Evolutionary conservation across 1,140 invertebrate species (phyloP).

Genomic region (Diorhabda elongata): DNA sequence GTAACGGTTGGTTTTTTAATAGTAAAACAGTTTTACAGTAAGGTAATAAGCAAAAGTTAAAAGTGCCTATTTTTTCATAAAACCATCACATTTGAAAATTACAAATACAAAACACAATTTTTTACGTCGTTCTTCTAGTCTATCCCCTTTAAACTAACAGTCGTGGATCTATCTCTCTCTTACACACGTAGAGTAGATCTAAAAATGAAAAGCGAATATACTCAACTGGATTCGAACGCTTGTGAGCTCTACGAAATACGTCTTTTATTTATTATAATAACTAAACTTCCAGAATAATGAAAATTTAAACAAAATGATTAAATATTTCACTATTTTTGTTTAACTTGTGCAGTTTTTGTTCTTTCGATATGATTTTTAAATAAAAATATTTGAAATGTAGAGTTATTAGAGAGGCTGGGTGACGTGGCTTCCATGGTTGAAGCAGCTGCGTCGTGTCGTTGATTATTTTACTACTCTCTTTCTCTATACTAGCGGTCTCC

Average conservation of each 20-base stretch:
- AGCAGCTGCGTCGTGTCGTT: conserved; percentile 20
- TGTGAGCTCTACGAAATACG: conserved; percentile 25
- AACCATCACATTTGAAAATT: no score
- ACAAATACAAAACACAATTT: conserved; percentile 26
- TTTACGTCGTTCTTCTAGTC: conserved; percentile 16
- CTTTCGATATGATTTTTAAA: background rate
- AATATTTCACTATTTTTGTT: background rate
- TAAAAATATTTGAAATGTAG: conserved; percentile 3
- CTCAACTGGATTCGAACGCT: conserved; percentile 28
- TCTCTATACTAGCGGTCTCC: conserved; percentile 32
- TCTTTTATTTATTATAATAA: conserved; percentile 24
- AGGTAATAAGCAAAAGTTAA: no score
- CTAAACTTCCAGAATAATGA: background rate
- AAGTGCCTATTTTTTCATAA: no score
- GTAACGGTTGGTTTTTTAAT: no score
- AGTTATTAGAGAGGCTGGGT: conserved; percentile 6
- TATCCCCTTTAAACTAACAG: conserved; percentile 42
- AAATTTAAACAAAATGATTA: background rate
- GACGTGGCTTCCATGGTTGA: conserved; percentile 16
- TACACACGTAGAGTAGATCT: conserved; percentile 10
- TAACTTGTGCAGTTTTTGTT: background rate
- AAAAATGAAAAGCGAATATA: conserved; percentile 32
- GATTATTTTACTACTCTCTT: conserved; percentile 20
- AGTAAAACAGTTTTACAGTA: no score
- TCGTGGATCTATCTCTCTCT: conserved; percentile 30